phyloP scores from a whole-genome alignment of 2,797 vertebrate genomes.

The Semotilus atromaculatus region DNA sequence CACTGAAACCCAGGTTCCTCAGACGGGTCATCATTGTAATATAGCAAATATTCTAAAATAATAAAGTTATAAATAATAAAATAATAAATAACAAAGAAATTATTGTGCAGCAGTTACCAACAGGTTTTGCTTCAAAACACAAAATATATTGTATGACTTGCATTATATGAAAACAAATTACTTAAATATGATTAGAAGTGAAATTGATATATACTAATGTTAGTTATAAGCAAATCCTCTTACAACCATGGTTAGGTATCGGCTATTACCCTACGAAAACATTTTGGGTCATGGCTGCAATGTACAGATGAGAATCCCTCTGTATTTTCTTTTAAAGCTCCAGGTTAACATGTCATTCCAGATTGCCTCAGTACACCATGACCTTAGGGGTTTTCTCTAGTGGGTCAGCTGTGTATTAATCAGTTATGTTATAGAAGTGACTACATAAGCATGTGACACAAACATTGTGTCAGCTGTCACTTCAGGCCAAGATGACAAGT shows the following conservation, averaged over 20 bases:
- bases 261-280: background rate
- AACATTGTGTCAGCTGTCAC: slow-evolving; percentile 74
- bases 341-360: slow-evolving; percentile 10
- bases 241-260: background rate
- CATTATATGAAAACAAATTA: background rate
- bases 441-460: slow-evolving; percentile 62
- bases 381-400: slow-evolving; percentile 19
- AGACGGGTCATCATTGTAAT: background rate
- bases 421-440: slow-evolving; percentile 21
- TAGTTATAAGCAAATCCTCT: background rate
- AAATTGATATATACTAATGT: background rate
- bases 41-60: background rate
- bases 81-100: background rate
- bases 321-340: background rate
- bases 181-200: background rate
- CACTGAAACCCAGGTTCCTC: background rate
- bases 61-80: background rate
- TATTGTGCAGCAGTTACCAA: background rate
- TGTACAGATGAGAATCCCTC: background rate
- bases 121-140: background rate
- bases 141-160: background rate
- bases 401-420: slow-evolving; percentile 21
- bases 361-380: slow-evolving; percentile 6
- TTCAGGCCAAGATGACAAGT: slow-evolving; percentile 67
- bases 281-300: background rate